phyloP scores from a whole-genome alignment of 2,797 vertebrate genomes.

The Sebastes matsubarae region DNA sequence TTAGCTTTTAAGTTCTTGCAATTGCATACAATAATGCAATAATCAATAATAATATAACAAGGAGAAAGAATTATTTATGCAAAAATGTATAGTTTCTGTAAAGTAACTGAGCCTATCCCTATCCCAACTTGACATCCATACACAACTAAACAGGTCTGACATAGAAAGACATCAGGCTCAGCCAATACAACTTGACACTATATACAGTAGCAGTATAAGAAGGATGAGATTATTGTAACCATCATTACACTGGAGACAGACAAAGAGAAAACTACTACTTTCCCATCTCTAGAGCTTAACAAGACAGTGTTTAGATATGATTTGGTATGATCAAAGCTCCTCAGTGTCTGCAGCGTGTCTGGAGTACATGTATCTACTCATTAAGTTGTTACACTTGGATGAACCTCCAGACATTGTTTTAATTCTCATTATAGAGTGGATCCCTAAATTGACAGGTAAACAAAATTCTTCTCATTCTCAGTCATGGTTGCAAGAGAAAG shows the following conservation, averaged over 20 bases:
- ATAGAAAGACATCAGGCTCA: background rate
- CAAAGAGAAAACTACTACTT: slow-evolving; percentile 47
- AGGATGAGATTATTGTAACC: slow-evolving; percentile 10
- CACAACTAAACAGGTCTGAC: background rate
- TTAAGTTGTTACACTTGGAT: slow-evolving; percentile 67
- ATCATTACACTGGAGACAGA: slow-evolving; percentile 55
- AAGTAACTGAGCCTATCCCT: background rate
- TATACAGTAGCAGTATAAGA: background rate
- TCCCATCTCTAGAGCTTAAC: slow-evolving; percentile 23
- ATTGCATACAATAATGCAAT: too few species aligned
- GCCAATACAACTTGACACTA: background rate
- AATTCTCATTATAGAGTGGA: slow-evolving; percentile 49
- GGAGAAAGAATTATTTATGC: background rate
- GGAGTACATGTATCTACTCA: slow-evolving; percentile 53
- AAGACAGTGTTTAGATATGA: slow-evolving; percentile 59
- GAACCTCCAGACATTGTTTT: slow-evolving; percentile 57
- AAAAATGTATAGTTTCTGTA: background rate
- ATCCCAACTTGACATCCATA: background rate
- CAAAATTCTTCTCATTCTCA: slow-evolving; percentile 55
- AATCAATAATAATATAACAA: background rate
- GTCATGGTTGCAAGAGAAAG: background rate
- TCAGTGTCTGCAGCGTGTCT: slow-evolving; percentile 57
- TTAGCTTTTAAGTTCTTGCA: fast-evolving
- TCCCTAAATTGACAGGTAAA: slow-evolving; percentile 67
- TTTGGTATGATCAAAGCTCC: slow-evolving; percentile 65